Percentiles rank a stretch among this genome's conserved stretches.
These are phyloP conservation scores for Caenorhabditis plicata DNA, from an alignment of 2,888 invertebrate genomes.

Conservation along the genomic window DNA sequence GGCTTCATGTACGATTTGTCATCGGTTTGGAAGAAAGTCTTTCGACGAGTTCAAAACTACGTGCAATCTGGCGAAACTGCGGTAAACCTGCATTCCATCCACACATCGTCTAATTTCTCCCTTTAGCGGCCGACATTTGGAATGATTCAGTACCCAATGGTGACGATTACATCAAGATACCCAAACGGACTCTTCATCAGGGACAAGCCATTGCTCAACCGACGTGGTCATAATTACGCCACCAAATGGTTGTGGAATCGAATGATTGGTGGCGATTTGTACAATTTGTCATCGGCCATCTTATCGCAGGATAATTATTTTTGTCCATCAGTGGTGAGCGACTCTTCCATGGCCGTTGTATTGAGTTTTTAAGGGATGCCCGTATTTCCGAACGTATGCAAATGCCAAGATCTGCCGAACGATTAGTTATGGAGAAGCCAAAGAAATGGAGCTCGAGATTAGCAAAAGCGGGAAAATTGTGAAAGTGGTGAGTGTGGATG, in stretches of 20 bases:
- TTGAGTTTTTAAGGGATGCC: conserved; percentile 47
- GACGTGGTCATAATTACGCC: conserved; percentile 60
- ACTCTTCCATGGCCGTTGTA: not conserved
- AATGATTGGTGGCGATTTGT: conserved; percentile 58
- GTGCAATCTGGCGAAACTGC: conserved; percentile 22
- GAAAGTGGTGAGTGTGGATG: conserved; percentile 21
- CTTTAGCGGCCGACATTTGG: conserved; percentile 56
- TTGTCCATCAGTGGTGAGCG: conserved; percentile 52
- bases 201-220: conserved; percentile 48
- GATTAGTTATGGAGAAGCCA: conserved; percentile 44
- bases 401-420: conserved; percentile 52
- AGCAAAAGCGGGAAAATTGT: conserved; percentile 19
- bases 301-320: conserved; percentile 59
- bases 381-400: conserved; percentile 59
- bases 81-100: conserved; percentile 3
- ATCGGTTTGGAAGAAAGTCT: conserved; percentile 46
- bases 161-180: conserved; percentile 63
- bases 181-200: conserved; percentile 56
- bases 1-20: conserved; percentile 51
- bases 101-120: too few relatives aligned
- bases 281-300: conserved; percentile 59
- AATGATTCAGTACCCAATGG: conserved; percentile 55
- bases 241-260: conserved; percentile 64
- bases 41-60: conserved; percentile 33
- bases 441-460: conserved; percentile 21